These are phyloP conservation scores for Grammomys surdaster DNA, from an alignment of 2,113 vertebrate species.

Conservation along the genomic window DNA sequence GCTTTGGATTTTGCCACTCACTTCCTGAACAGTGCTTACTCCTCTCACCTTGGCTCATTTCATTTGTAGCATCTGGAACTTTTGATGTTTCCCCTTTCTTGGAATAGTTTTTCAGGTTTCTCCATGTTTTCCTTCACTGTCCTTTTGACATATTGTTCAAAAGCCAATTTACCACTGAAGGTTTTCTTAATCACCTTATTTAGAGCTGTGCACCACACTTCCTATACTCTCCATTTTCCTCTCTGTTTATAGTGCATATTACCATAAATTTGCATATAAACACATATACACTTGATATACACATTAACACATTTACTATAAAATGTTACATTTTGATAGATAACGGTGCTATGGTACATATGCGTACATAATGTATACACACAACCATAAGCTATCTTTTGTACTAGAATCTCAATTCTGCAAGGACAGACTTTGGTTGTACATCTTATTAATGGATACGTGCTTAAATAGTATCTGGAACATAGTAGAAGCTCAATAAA, in stretches of 20 bases:
- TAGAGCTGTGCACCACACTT: background rate
- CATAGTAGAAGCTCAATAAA: conserved; percentile 9
- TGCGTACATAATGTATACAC: too few species aligned
- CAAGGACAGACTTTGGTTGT: conserved; percentile 28
- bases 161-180: background rate
- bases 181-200: background rate
- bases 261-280: background rate
- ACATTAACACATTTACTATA: background rate
- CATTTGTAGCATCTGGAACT: background rate
- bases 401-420: background rate
- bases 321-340: background rate
- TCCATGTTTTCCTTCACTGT: background rate
- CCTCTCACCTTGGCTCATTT: background rate
- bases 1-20: background rate
- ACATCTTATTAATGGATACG: background rate
- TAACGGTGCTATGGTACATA: background rate
- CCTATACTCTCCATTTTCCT: background rate
- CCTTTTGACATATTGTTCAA: conserved; percentile 23
- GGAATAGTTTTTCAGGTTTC: background rate
- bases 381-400: background rate
- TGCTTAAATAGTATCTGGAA: background rate
- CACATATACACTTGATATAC: background rate
- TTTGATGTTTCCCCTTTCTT: background rate
- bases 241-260: background rate
- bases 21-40: background rate